Evolutionary conservation across 2,888 invertebrate genomes (phyloP).

Genomic region (Chrysolina haemoptera): DNA sequence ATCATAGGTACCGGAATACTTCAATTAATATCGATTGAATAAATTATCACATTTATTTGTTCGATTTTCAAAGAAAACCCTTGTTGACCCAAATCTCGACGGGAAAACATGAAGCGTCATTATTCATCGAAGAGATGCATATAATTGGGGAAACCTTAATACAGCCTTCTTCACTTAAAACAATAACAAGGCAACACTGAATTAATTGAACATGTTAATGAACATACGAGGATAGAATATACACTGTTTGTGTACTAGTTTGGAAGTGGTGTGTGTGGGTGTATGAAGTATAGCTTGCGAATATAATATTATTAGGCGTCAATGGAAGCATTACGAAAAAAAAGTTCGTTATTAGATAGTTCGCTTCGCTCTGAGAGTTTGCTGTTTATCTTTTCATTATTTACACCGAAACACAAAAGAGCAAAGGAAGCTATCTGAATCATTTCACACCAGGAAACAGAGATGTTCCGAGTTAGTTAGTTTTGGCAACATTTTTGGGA

Average conservation of each 20-base stretch:
- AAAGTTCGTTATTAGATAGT: not conserved
- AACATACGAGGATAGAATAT: conserved; percentile 23
- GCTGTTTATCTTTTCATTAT: not conserved
- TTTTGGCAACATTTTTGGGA: not conserved
- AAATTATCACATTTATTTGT: no score
- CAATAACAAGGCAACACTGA: not conserved
- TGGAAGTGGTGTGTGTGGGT: conserved; percentile 13
- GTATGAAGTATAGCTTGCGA: conserved; percentile 6
- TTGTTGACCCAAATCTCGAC: not conserved
- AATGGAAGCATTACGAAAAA: not conserved
- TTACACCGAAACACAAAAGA: not conserved
- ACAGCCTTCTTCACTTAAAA: conserved; percentile 4
- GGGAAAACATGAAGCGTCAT: not conserved
- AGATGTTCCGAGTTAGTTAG: not conserved
- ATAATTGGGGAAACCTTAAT: conserved; percentile 24
- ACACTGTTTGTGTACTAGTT: conserved; percentile 18
- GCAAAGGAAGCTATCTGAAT: not conserved
- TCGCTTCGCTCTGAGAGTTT: not conserved
- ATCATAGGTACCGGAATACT: no score
- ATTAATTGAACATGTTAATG: conserved; percentile 14
- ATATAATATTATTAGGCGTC: conserved; percentile 6
- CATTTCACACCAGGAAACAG: not conserved
- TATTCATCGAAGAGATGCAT: not conserved
- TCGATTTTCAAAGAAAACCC: no score
- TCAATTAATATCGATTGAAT: no score